Base-by-base conservation (phyloP, 2,888 invertebrate species). In the Dorcus parallelipipedus region DNA sequence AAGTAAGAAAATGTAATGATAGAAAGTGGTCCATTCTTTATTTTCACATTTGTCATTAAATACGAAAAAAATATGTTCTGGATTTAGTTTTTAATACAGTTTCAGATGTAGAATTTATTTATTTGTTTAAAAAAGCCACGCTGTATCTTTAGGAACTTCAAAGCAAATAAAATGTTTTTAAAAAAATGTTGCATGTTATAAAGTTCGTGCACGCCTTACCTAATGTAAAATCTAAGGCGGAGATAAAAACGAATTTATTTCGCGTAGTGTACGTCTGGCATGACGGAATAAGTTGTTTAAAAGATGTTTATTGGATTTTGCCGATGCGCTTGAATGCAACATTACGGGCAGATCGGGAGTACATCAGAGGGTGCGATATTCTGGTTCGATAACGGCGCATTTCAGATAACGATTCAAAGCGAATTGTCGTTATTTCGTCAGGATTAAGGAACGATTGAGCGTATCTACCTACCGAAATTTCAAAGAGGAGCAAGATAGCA, bases 291-390 rank as follows among this genome's bases (percentile, higher is more conserved):
- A 67, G 64, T 67, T 66, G 64, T 66, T 66, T 64, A 65, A 62
- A 62, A 63, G 61, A 66, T 66, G 67, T 66, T 67, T 67, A 64
- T 67, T 67, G 64, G 64, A 65, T 66, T 63, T 61, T 41, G 59
- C 47, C 54, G 56, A 58, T 62, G 59, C 64, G 61, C 61, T 59
- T 60, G 58, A 62, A 63, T 62, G 64, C 61, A 63, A 52, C 61
- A 57, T 63, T 64, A 63, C 61, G 60, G 55, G 54, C 57, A 61
- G 61, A 63, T 58, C 52, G 48, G 54, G 59, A 63, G 59, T 62
- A 64, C 62, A 62, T 67, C 67, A 62, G 59, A 64, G 58, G 57
- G 58, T 59, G 60, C 57, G 45, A 52, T 38, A 33, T 33, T 33
- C 26, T 33, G 26, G 26, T 33, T 33, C 26, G 26, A 33, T 33